Evolutionary conservation across 2,113 vertebrate genomes (phyloP), one percentile per base, ranked within the genome.

Genomic region (Stigmatopora nigra): DNA sequence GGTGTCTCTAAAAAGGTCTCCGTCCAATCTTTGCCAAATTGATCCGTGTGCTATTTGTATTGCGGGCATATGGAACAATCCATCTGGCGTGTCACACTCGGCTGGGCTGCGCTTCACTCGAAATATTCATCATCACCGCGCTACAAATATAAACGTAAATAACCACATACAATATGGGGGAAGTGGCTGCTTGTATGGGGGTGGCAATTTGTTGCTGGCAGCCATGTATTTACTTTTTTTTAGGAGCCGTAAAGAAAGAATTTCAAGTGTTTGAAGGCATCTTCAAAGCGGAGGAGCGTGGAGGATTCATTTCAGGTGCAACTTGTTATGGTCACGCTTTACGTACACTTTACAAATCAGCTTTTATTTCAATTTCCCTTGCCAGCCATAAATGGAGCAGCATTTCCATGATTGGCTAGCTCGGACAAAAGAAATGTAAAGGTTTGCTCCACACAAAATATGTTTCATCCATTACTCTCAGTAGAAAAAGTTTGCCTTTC

Each of bases 201-300:
- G 58, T 73, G 64, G 73, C 56, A 74, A 61, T 57, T 61, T 68
- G 14, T 66, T 67, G 64, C 75, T 75, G 35, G 60, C 63, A 75
- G 84, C 65, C 46, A 53, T 73, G 67, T 61, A 63, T 68, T 80
- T 82, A 0, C 4, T 46, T 46, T 25, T 55, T 58, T n/a, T 77
- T 73, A 72, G 68, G 38, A 69, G 78, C 48, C 17, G 59, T 64
- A 69, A 81, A 64, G 36, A 71, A 81, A 71, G 75, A 71, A 84
- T 83, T 77, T 68, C 70, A 73, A 47, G 66, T 52, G 76, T 85
- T 88, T 87, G 79, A 79, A 84, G 76, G 35, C 14, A 19, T 61
- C 76, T 82, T 84, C 73, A 80, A 85, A 86, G 81, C 48, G 36
- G 61, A 62, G 16, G 4, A 61, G 77, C 57, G 77, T 60, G 78